A percentile compares a stretch with the other conserved stretches of the same genome.
These are phyloP conservation scores for Drosophila kuntzei DNA, from an alignment of 2,888 invertebrate genomes.

Conservation along the genomic window DNA sequence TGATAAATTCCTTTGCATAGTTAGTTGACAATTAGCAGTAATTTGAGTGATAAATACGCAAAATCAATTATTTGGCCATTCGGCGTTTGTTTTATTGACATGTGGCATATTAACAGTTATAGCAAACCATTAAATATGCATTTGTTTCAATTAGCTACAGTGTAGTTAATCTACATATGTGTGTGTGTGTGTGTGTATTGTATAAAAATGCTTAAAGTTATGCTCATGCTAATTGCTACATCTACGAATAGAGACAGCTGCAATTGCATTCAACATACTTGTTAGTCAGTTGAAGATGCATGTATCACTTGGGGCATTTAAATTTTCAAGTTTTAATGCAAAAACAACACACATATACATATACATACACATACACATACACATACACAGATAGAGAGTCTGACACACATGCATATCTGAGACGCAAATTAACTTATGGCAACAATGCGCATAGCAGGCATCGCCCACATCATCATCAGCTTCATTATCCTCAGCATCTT, in stretches of 20 bases:
- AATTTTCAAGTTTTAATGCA: constrained; percentile 80
- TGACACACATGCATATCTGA: constrained; percentile 76
- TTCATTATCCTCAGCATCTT: constrained; percentile 34
- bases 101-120: constrained; percentile 62
- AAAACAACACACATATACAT: constrained; percentile 47
- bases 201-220: constrained; percentile 62
- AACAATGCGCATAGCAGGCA: constrained; percentile 63
- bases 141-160: constrained; percentile 68
- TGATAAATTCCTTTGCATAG: constrained; percentile 53
- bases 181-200: constrained; percentile 12
- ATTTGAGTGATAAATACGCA: constrained; percentile 75
- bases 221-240: constrained; percentile 71
- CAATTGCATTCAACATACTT: constrained; percentile 34
- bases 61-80: constrained; percentile 71
- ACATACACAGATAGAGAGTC: constrained; percentile 2
- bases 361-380: background rate
- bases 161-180: background rate
- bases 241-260: constrained; percentile 32
- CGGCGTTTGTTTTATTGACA: constrained; percentile 57
- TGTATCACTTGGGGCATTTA: constrained; percentile 72
- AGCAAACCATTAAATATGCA: constrained; percentile 69
- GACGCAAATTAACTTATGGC: constrained; percentile 77
- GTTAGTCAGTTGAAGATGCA: constrained; percentile 56
- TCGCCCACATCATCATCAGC: constrained; percentile 51
- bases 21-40: constrained; percentile 72